These are phyloP conservation scores for Pavo muticus DNA, from an alignment of 2,113 vertebrate genomes.

Conservation along the genomic window DNA sequence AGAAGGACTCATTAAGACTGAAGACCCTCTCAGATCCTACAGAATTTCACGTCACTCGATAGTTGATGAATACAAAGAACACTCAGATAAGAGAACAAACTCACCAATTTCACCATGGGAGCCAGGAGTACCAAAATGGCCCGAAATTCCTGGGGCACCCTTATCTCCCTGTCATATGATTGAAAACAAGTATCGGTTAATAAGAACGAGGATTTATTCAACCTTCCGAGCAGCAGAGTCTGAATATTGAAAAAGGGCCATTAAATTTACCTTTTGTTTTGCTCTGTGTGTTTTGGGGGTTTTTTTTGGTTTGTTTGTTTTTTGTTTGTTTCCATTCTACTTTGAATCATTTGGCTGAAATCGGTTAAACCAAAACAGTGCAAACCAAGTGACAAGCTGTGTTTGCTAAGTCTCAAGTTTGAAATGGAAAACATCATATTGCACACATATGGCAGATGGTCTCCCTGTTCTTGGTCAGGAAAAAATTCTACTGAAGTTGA, in stretches of 20 bases:
- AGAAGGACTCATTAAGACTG: neutral
- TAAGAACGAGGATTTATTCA: neutral
- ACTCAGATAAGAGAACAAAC: neutral
- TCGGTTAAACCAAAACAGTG: neutral
- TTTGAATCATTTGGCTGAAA: neutral
- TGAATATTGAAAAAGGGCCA: neutral
- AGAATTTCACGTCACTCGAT: neutral
- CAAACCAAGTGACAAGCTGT: neutral
- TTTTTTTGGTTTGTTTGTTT: no score
- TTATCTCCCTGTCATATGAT: slow-evolving; percentile 84
- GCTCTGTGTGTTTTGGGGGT: no score
- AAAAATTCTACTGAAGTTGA: neutral
- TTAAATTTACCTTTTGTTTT: neutral
- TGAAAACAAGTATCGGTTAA: neutral
- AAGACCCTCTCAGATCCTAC: neutral
- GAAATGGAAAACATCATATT: neutral
- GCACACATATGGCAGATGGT: neutral
- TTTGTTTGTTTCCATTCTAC: neutral
- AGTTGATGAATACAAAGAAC: neutral
- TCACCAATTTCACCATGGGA: slow-evolving; percentile 84
- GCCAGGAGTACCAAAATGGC: slow-evolving; percentile 83
- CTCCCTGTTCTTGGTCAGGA: neutral
- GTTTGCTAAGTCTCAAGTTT: neutral
- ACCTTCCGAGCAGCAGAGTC: neutral
- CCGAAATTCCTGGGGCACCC: slow-evolving; percentile 84